These are phyloP conservation scores for Rhagonycha fulva DNA, from an alignment of 2,888 invertebrate species.

Conservation along the genomic window DNA sequence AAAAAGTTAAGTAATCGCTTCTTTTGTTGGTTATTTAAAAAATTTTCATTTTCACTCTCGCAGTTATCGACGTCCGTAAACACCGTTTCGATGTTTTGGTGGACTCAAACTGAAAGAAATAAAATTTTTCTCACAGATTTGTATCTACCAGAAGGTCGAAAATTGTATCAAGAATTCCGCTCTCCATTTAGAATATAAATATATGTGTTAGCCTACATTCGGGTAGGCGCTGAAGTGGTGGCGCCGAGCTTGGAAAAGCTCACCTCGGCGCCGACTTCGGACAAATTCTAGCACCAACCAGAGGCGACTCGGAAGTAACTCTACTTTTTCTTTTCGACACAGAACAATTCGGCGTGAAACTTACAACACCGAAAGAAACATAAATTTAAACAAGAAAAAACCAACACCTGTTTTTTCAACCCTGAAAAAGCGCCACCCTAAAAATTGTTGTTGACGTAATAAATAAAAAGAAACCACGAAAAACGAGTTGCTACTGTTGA, in stretches of 20 bases:
- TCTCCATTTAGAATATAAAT: slow-evolving; percentile 42
- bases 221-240: slow-evolving; percentile 36
- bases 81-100: slow-evolving; percentile 26
- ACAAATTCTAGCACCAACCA: slow-evolving; percentile 30
- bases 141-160: slow-evolving; percentile 40
- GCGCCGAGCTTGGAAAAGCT: slow-evolving; percentile 35
- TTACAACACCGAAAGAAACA: slow-evolving; percentile 11
- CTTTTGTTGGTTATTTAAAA: background rate
- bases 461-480: background rate
- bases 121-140: slow-evolving; percentile 38
- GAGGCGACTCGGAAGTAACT: slow-evolving; percentile 33
- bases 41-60: background rate
- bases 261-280: slow-evolving; percentile 33
- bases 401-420: slow-evolving; percentile 13
- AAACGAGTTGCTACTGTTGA: slow-evolving; percentile 24
- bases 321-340: slow-evolving; percentile 33
- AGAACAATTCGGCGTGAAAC: slow-evolving; percentile 35
- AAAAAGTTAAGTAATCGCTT: background rate
- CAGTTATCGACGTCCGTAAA: slow-evolving; percentile 19
- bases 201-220: slow-evolving; percentile 41
- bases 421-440: background rate
- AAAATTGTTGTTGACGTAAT: background rate
- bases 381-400: slow-evolving; percentile 9
- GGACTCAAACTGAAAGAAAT: slow-evolving; percentile 31
- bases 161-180: slow-evolving; percentile 40